Evolutionary conservation across 2,888 invertebrate species (phyloP), one percentile per base, ranked within the genome.

Genomic region (Papilio gigon): DNA sequence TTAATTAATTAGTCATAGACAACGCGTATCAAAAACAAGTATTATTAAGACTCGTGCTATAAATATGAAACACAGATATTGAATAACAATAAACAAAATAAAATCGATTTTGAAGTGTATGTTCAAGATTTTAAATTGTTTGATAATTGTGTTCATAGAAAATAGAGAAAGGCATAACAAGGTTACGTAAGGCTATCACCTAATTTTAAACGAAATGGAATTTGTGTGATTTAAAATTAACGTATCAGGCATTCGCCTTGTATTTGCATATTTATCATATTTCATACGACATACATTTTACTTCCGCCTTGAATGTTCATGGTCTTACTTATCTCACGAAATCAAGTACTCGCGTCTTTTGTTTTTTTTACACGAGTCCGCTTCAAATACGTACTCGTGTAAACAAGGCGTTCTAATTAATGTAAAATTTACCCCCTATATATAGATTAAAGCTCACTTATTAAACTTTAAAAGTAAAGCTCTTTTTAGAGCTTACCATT

Each of bases 181-280:
- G 47, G 47, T 47, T 47, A 47, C 9, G 17, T 17, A 47, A 47
- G 47, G 47, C 47, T 20, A 40, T 8, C 17, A 2, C 44, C 20
- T 47, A 22, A 47, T 47, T 20, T 47, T 47, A 22, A 22, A 47
- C 12, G 47, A 47, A 22, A 47, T 4, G 12, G 47, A 27, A 27
- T 27, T n/a, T 22, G 44, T 25, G 27, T n/a, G 12, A 27, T 63
- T 40, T 56, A 30, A 30, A 33, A 30, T 66, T 20, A 58, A 60
- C 8, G 65, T 35, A 27, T 53, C 42, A 37, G 12, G 33, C 42
- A 60, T 65, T 47, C 47, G 61, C 42, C 58, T 53, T 20, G 42
- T 63, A 71, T 71, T 70, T 71, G 70, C 68, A 71, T 71, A 68
- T 66, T 67, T 67, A 67, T 65, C 69, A 40, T 59, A 44, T 59